Base-by-base conservation (phyloP, 2,113 vertebrate genomes). In the Beaufortia kweichowensis region DNA sequence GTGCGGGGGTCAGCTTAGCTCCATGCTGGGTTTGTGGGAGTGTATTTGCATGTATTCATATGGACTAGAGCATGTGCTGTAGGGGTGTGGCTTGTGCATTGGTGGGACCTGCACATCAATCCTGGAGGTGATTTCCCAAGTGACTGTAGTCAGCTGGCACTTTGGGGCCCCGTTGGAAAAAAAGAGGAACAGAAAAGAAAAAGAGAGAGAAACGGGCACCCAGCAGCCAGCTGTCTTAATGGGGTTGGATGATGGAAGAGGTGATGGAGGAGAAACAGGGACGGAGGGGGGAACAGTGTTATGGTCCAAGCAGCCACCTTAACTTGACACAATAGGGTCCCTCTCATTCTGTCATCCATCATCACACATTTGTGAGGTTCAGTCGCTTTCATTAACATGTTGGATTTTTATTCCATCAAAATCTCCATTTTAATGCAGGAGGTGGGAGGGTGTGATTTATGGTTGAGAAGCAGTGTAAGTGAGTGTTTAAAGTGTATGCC, bases 101-200 rank as follows among this genome's bases (percentile, higher is more conserved):
- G 57, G 24, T 46, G 68, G 62, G 78, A 64, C 74, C 23, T 23
- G 28, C 41, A 10, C 74, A 82, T 86, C 76, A 71, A 81, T 41
- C 63, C 65, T 79, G 73, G 77, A 80, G 84, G 68, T 83, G 80
- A 89, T 89, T 88, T 88, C 88, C 88, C 84, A 63, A 85, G 85
- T 88, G 85, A 85, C 86, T 75, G 69, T 85, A 89, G 88, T 93
- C 92, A 91, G 91, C 91, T 92, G 91, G 87, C 86, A 87, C 70
- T 62, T 57, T 79, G 66, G 68, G 77, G 65, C 74, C 55, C 17
- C 8, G 29, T 5, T 19, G 56, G 60, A 84, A 62, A 62, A 79
- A 81, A 76, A 77, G 79, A 87, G 80, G 72, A 65, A 48, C 57
- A 53, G 28, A 43, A 72, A 79, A 83, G 78, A 67, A 66, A 81